Evolutionary conservation across 2,113 vertebrate species (phyloP).

Genomic region (Semicossyphus pulcher): DNA sequence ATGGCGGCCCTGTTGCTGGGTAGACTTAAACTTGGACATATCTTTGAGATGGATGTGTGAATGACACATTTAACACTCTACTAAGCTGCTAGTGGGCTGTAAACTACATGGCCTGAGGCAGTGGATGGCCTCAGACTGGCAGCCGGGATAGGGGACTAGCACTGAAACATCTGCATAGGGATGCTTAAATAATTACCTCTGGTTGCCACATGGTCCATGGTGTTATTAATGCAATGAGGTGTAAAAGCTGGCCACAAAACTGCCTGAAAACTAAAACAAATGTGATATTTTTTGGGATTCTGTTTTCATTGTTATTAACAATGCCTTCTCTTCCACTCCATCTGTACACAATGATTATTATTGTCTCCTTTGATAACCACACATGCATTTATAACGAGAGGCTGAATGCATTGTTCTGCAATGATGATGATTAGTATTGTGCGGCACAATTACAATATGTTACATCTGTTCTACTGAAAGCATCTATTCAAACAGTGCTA

Average conservation of each 20-base stretch:
- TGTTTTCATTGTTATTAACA: not conserved
- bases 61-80: slow-evolving; percentile 39
- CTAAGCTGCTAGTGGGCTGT: slow-evolving; percentile 52
- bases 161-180: not conserved
- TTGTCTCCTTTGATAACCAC: slow-evolving; percentile 40
- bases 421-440: slow-evolving; percentile 37
- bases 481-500: slow-evolving; percentile 19
- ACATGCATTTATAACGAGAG: slow-evolving; percentile 29
- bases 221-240: no score
- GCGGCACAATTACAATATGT: slow-evolving; percentile 29
- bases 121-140: slow-evolving; percentile 35
- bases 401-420: slow-evolving; percentile 25
- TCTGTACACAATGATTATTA: slow-evolving; percentile 9
- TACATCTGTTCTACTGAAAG: slow-evolving; percentile 40
- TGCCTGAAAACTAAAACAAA: not conserved
- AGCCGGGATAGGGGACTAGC: slow-evolving; percentile 2
- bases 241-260: no score
- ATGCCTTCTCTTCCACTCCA: not conserved
- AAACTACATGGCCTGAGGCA: slow-evolving; percentile 52
- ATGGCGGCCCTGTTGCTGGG: slow-evolving; percentile 58
- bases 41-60: slow-evolving; percentile 52
- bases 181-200: slow-evolving; percentile 33
- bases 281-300: not conserved
- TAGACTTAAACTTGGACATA: slow-evolving; percentile 54
- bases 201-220: no score